Conservation (phyloP, 2,797 vertebrate species). For the Acanthurus lineatus region DNA sequence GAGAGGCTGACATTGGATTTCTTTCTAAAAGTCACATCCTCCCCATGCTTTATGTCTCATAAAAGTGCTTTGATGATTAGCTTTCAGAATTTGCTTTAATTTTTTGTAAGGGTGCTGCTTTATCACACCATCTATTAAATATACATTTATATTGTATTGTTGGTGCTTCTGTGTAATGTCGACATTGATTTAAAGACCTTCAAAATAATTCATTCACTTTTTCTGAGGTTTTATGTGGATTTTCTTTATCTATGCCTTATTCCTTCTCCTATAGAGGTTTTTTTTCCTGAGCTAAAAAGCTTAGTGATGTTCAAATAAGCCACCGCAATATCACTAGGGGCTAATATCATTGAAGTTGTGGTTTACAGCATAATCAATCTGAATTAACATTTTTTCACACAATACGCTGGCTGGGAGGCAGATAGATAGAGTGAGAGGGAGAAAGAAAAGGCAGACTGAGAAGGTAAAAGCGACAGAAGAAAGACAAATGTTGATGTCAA, state of each 20-base stretch:
- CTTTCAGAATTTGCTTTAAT: slow-evolving; percentile 10
- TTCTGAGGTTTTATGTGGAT: slow-evolving; percentile 8
- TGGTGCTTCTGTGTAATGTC: background rate
- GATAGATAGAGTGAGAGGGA: background rate
- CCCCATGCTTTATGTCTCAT: background rate
- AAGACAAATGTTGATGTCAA: slow-evolving; percentile 9
- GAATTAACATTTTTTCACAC: slow-evolving; percentile 42
- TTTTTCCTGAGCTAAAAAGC: slow-evolving; percentile 17
- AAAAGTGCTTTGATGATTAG: slow-evolving; percentile 5
- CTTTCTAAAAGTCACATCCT: background rate
- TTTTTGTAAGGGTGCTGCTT: background rate
- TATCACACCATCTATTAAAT: background rate
- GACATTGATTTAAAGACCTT: slow-evolving; percentile 2
- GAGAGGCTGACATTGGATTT: slow-evolving; percentile 12
- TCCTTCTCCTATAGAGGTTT: slow-evolving; percentile 3
- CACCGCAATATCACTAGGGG: slow-evolving; percentile 8
- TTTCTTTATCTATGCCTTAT: background rate
- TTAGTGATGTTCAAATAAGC: slow-evolving; percentile 32
- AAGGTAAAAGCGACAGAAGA: slow-evolving; percentile 3
- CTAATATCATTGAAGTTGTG: slow-evolving; percentile 44
- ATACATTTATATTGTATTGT: background rate
- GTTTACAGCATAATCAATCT: slow-evolving; percentile 54
- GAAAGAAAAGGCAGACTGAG: background rate
- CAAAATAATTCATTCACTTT: background rate
- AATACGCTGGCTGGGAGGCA: slow-evolving; percentile 11